Conservation (phyloP, 2,888 invertebrate genomes). For the Yponomeuta cagnagella region DNA sequence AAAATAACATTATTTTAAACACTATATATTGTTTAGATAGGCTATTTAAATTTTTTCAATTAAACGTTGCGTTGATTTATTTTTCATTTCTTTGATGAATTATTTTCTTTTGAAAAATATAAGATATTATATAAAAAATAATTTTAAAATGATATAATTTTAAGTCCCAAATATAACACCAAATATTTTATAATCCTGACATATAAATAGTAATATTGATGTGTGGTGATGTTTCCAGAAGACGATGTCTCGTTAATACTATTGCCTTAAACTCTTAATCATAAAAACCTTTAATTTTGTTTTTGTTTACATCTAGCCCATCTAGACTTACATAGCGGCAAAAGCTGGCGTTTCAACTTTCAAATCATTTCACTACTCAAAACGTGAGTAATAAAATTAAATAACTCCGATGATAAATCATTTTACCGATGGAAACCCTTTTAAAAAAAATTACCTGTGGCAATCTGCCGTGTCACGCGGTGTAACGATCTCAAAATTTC, state of each 20-base stretch:
- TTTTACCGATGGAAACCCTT: too few species aligned
- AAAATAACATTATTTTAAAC: constrained; percentile 27
- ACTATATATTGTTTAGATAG: constrained; percentile 56
- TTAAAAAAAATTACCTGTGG: too few species aligned
- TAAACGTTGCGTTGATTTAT: constrained; percentile 19
- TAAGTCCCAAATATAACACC: constrained; percentile 61
- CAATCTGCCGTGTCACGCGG: too few species aligned
- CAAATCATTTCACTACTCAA: not conserved
- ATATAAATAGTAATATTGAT: constrained; percentile 6
- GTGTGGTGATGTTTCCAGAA: constrained; percentile 5
- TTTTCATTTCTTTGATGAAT: constrained; percentile 19
- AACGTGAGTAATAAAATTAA: too few species aligned
- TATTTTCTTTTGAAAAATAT: constrained; percentile 27
- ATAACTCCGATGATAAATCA: too few species aligned
- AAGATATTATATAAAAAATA: constrained; percentile 23
- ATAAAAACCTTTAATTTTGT: not conserved
- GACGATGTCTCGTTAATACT: not conserved
- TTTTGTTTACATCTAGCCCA: constrained; percentile 25
- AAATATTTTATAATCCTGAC: constrained; percentile 43
- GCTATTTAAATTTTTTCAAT: constrained; percentile 45
- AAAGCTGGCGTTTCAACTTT: constrained; percentile 11
- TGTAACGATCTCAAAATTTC: too few species aligned
- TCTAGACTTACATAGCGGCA: constrained; percentile 9
- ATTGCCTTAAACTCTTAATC: not conserved
- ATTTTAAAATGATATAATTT: constrained; percentile 36